These are phyloP conservation scores for Gonioctena quinquepunctata DNA, from an alignment of 1,140 invertebrate species.

Conservation along the genomic window DNA sequence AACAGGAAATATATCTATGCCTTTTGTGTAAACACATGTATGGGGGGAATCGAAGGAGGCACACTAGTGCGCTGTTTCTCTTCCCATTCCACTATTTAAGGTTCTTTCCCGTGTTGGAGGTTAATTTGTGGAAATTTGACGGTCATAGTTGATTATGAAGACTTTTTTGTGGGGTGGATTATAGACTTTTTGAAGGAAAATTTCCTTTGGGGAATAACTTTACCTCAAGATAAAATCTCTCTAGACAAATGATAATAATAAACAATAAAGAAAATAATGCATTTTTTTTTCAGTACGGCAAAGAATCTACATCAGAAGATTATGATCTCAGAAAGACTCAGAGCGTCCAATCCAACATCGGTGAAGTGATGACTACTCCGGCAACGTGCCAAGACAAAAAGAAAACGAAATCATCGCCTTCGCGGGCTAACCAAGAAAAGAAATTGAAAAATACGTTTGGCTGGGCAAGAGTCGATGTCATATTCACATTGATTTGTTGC, in stretches of 20 bases:
- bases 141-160: background rate
- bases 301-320: conserved; percentile 3
- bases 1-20: too few species aligned
- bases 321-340: conserved; percentile 23
- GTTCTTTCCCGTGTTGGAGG: too few species aligned
- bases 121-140: too few species aligned
- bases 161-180: too few species aligned
- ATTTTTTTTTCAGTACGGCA: conserved; percentile 8
- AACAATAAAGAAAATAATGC: background rate
- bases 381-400: conserved; percentile 34
- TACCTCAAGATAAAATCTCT: too few species aligned
- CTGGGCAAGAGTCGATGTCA: conserved; percentile 85
- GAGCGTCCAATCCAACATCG: conserved; percentile 16
- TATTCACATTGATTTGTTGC: conserved; percentile 80
- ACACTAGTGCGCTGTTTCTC: too few species aligned
- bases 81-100: too few species aligned
- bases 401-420: conserved; percentile 28
- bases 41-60: too few species aligned
- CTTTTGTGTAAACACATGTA: too few species aligned
- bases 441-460: conserved; percentile 86
- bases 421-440: conserved; percentile 58
- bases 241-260: too few species aligned
- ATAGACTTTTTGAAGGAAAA: too few species aligned
- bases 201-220: too few species aligned
- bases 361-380: conserved; percentile 10